phyloP scores from a whole-genome alignment of 2,113 vertebrate genomes.

The Rhynchomys soricoides region DNA sequence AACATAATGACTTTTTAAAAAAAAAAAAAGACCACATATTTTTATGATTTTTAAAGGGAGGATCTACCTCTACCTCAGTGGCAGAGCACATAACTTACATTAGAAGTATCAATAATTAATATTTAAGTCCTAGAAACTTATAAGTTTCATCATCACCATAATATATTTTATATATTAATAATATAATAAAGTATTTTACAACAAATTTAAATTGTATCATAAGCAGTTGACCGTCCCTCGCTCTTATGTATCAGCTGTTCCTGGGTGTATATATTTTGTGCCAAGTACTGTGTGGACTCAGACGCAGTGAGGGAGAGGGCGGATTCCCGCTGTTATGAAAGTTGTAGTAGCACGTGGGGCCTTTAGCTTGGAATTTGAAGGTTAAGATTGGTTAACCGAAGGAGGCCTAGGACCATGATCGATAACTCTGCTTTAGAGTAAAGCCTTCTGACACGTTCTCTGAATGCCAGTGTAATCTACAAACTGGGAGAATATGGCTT shows the following conservation, averaged over 20 bases:
- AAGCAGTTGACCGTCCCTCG: not conserved
- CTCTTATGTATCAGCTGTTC: conserved; percentile 21
- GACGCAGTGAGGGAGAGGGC: conserved; percentile 23
- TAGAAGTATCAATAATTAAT: conserved; percentile 42
- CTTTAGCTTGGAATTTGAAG: not conserved
- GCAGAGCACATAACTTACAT: not conserved
- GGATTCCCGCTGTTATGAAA: conserved; percentile 47
- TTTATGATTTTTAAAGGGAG: conserved; percentile 16
- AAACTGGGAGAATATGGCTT: conserved; percentile 45
- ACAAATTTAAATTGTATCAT: not conserved
- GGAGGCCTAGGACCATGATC: not conserved
- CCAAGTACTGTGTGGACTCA: conserved; percentile 7
- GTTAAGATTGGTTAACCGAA: conserved; percentile 8
- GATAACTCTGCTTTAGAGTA: conserved; percentile 6
- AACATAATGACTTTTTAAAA: conserved; percentile 10
- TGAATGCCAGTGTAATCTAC: conserved; percentile 42
- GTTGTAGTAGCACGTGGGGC: not conserved
- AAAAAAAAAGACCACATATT: not conserved
- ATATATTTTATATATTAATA: conserved; percentile 49
- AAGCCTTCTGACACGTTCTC: conserved; percentile 4
- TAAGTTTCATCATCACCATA: conserved; percentile 24
- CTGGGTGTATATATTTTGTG: not conserved
- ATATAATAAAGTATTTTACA: too few species aligned
- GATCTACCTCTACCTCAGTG: not conserved
- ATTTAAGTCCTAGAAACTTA: conserved; percentile 44